Evolutionary conservation across 1,140 invertebrate genomes (phyloP).

Genomic region (Odontomachus brunneus): DNA sequence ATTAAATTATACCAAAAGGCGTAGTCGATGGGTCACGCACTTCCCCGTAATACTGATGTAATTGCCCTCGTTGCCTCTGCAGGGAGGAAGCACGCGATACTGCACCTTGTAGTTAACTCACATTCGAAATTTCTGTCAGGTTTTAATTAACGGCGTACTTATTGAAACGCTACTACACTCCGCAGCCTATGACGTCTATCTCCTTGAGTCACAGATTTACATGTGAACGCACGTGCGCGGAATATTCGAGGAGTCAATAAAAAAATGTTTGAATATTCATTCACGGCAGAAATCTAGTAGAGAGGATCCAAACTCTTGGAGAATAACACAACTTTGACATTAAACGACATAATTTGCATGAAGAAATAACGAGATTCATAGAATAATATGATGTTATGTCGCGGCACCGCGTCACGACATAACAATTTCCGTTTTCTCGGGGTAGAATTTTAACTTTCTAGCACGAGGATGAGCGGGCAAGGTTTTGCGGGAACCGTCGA

Average conservation of each 20-base stretch:
- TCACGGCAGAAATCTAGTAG: no score
- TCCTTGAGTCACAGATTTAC: no score
- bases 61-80: constrained; percentile 33
- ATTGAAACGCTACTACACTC: constrained; percentile 15
- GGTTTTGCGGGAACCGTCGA: constrained; percentile 17
- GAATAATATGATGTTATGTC: constrained; percentile 17
- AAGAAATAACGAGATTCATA: no score
- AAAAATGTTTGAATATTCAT: not conserved
- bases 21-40: constrained; percentile 49
- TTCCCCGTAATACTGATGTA: constrained; percentile 39
- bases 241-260: not conserved
- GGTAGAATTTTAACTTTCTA: constrained; percentile 30
- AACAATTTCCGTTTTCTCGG: constrained; percentile 23
- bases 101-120: constrained; percentile 44
- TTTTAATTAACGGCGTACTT: constrained; percentile 24
- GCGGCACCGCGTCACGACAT: not conserved
- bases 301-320: no score
- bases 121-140: constrained; percentile 40
- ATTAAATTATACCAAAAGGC: constrained; percentile 53
- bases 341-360: no score
- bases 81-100: constrained; percentile 40
- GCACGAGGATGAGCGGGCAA: not conserved
- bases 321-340: no score
- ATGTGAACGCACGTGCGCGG: no score
- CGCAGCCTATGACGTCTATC: not conserved